phyloP scores from a whole-genome alignment of 2,113 vertebrate species.

The Xenotilapia longispinis region DNA sequence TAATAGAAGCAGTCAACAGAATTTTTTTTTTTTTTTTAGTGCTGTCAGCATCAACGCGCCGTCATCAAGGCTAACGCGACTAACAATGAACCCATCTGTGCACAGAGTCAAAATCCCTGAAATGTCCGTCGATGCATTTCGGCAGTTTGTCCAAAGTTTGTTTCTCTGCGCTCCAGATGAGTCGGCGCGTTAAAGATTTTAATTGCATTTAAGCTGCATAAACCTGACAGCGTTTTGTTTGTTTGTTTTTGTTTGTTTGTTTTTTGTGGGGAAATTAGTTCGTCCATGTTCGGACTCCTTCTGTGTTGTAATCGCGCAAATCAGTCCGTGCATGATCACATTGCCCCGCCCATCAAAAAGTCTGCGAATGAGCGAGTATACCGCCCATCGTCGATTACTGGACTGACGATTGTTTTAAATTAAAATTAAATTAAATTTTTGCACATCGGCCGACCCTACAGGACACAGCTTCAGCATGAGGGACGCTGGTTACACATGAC shows the following conservation, averaged over 20 bases:
- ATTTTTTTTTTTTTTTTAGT: background rate
- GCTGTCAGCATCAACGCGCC: rapidly evolving
- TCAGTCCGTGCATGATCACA: background rate
- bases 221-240: background rate
- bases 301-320: background rate
- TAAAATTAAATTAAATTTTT: background rate
- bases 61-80: background rate
- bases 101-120: rapidly evolving
- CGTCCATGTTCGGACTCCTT: background rate
- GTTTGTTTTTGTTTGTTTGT: background rate
- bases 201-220: background rate
- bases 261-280: background rate
- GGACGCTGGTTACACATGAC: background rate
- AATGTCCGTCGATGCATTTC: rapidly evolving
- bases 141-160: background rate
- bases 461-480: constrained; percentile 47
- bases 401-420: background rate
- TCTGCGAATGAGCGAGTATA: rapidly evolving
- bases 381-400: background rate
- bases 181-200: rapidly evolving
- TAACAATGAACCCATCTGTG: background rate
- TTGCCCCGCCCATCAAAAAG: background rate
- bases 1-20: background rate
- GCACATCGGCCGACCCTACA: background rate
- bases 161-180: background rate